These are phyloP conservation scores for Hypsopygia costalis DNA, from an alignment of 2,888 invertebrate genomes.

Conservation along the genomic window DNA sequence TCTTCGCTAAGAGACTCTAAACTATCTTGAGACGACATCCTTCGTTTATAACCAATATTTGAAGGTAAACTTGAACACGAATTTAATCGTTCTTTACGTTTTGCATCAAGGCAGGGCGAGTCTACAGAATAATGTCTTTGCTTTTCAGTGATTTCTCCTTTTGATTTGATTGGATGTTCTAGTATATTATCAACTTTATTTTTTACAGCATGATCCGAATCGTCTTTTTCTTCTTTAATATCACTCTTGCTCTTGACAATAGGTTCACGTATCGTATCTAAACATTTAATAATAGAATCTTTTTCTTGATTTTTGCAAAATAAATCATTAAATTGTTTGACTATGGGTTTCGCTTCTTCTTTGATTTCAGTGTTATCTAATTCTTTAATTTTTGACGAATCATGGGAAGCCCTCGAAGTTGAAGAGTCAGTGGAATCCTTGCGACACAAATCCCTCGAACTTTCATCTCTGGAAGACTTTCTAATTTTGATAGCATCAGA, in stretches of 20 bases:
- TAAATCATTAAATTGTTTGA: constrained; percentile 64
- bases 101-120: constrained; percentile 64
- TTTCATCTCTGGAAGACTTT: constrained; percentile 69
- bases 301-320: constrained; percentile 76
- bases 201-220: constrained; percentile 28
- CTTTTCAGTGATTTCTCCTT: constrained; percentile 57
- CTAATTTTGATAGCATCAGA: constrained; percentile 52
- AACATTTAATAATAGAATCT: constrained; percentile 38
- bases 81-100: constrained; percentile 82
- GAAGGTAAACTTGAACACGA: constrained; percentile 82
- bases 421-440: constrained; percentile 77
- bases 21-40: constrained; percentile 89
- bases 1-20: constrained; percentile 79
- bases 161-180: constrained; percentile 40
- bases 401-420: constrained; percentile 67
- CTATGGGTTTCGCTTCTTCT: constrained; percentile 55
- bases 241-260: constrained; percentile 55
- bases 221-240: constrained; percentile 69
- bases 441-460: constrained; percentile 56
- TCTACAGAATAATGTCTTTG: constrained; percentile 73
- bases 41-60: constrained; percentile 84
- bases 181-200: constrained; percentile 32
- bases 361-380: constrained; percentile 52
- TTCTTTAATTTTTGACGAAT: constrained; percentile 63
- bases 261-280: constrained; percentile 28